phyloP scores from a whole-genome alignment of 1,140 invertebrate genomes.

The Atta cephalotes region DNA sequence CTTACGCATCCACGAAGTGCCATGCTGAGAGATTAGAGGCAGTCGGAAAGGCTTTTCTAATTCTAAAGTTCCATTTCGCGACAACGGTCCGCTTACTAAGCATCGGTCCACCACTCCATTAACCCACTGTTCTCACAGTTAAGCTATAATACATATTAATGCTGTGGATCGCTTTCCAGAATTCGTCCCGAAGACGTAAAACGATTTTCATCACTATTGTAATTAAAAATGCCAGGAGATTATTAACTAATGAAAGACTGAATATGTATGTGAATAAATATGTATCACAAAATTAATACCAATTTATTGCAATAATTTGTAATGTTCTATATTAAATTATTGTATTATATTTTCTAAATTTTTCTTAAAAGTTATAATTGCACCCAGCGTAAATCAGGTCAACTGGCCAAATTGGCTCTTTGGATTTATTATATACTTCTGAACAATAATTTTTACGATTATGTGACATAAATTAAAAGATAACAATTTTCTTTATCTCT shows the following conservation, averaged over 20 bases:
- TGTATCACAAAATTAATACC: neutral
- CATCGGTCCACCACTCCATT: slow-evolving; percentile 2
- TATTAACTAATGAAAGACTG: neutral
- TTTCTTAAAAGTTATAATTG: neutral
- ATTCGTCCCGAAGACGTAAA: slow-evolving; percentile 8
- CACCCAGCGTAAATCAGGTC: neutral
- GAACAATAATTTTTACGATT: neutral
- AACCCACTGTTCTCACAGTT: neutral
- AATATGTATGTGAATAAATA: too few relatives aligned
- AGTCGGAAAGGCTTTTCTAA: slow-evolving; percentile 18
- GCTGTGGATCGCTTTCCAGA: neutral
- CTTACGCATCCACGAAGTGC: slow-evolving; percentile 27
- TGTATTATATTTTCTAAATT: neutral
- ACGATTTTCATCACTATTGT: slow-evolving; percentile 3
- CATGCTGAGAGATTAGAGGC: slow-evolving; percentile 40
- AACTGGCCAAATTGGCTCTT: neutral
- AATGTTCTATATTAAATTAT: neutral
- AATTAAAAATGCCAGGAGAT: neutral
- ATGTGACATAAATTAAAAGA: neutral
- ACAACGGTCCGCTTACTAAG: slow-evolving; percentile 6
- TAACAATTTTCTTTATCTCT: neutral
- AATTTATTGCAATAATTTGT: neutral
- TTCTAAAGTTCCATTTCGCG: slow-evolving; percentile 27
- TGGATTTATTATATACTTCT: neutral
- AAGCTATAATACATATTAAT: slow-evolving; percentile 43